phyloP scores from a whole-genome alignment of 2,888 invertebrate species.

The Drosophila meridionalis region DNA sequence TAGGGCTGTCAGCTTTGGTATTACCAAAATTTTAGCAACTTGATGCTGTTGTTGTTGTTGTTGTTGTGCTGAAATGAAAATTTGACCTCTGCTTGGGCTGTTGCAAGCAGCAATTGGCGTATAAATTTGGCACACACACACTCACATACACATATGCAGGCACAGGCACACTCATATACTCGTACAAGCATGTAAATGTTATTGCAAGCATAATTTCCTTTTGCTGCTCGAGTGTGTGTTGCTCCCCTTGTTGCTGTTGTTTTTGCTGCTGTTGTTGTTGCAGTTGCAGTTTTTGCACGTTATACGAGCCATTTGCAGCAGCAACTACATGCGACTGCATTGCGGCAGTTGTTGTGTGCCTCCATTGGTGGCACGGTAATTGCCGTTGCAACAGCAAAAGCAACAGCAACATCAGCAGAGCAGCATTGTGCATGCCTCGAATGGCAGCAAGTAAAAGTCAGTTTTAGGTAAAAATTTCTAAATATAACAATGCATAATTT shows the following conservation, averaged over 20 bases:
- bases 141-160: constrained; percentile 42
- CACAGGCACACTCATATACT: constrained; percentile 32
- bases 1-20: neutral
- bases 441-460: constrained; percentile 42
- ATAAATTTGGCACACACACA: constrained; percentile 60
- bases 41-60: constrained; percentile 39
- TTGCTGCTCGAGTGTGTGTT: constrained; percentile 49
- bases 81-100: constrained; percentile 62
- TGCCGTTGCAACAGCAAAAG: constrained; percentile 43
- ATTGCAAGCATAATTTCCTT: constrained; percentile 81
- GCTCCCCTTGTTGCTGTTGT: constrained; percentile 30
- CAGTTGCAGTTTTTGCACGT: constrained; percentile 78
- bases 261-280: constrained; percentile 55
- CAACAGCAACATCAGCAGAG: constrained; percentile 7
- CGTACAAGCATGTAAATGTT: constrained; percentile 76
- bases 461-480: constrained; percentile 72
- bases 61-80: constrained; percentile 63
- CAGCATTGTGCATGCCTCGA: constrained; percentile 3
- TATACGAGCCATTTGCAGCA: constrained; percentile 78
- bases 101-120: constrained; percentile 66
- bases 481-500: constrained; percentile 80
- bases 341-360: constrained; percentile 70
- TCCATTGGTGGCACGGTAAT: constrained; percentile 57
- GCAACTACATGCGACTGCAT: constrained; percentile 77
- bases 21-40: constrained; percentile 14